These are phyloP conservation scores for Myodes glareolus DNA, from an alignment of 2,113 vertebrate genomes.

Conservation along the genomic window DNA sequence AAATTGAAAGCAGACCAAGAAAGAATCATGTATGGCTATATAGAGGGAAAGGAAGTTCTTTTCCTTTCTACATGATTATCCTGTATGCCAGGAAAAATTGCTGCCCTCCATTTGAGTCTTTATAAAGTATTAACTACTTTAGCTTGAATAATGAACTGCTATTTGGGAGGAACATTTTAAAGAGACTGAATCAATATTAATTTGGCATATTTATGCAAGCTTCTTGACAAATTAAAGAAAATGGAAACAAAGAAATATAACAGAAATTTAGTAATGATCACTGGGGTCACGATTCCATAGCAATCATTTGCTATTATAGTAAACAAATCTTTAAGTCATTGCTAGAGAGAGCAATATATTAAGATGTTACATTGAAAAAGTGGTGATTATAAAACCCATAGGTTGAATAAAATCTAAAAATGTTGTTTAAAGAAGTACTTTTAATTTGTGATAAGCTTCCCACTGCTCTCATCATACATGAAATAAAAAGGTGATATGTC, in stretches of 20 bases:
- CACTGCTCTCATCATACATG: not conserved
- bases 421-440: not conserved
- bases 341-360: constrained; percentile 16
- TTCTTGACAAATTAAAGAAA: constrained; percentile 44
- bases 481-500: constrained; percentile 42
- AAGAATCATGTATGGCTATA: not conserved
- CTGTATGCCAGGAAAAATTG: constrained; percentile 18
- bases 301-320: constrained; percentile 12
- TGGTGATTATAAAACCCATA: constrained; percentile 15
- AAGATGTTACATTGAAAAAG: constrained; percentile 13
- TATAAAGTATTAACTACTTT: constrained; percentile 53
- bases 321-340: constrained; percentile 45
- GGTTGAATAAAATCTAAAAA: constrained; percentile 1
- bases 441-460: constrained; percentile 48
- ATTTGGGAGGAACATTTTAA: constrained; percentile 38
- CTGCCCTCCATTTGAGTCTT: constrained; percentile 19
- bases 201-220: constrained; percentile 46
- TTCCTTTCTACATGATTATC: not conserved
- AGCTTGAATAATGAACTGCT: constrained; percentile 42
- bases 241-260: constrained; percentile 53
- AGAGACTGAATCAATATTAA: constrained; percentile 57
- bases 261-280: constrained; percentile 48
- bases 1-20: not conserved
- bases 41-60: not conserved
- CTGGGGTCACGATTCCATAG: not conserved